Evolutionary conservation across 2,888 invertebrate genomes (phyloP), one percentile per base, ranked within the genome.

Genomic region (Dasypogon diadema): DNA sequence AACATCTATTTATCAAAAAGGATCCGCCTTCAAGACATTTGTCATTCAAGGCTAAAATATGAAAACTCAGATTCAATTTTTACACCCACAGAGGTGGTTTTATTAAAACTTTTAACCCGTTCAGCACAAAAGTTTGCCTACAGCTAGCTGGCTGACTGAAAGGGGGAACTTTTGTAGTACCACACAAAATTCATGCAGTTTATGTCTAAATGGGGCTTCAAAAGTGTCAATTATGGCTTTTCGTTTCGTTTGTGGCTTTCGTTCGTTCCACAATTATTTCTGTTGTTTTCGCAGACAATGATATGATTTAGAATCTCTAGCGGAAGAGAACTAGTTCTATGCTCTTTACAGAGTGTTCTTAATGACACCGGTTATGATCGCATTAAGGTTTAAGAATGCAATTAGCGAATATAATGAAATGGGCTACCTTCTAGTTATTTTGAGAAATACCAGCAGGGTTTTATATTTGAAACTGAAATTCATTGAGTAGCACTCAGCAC

Each of bases 161-260:
- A 58, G 14, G 58, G 18, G 26, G 24, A 58, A 58, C 24, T 16
- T 26, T 30, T 14, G 16, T 22, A 30, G 24, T 26, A 14, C 24
- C 26, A 30, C 26, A 58, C 26, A 58, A 58, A 30, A 58, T 24
- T 58, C 58, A 24, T 58, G 58, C 16, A 26, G 58, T 16, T n/a
- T 58, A 30, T 56, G 26, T 58, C 58, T 58, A 58, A 58, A 58
- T 58, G 58, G 30, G 30, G 58, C 58, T 58, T 58, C 58, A 30
- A 58, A 58, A 58, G 58, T 58, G 58, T 58, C 58, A 58, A 58
- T 58, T 58, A 30, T 58, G 18, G 58, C 16, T 30, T 58, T 58
- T 58, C 30, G 16, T 30, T 58, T 58, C 30, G 14, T 12, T 24
- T 24, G 30, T 24, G 24, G 30, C 58, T 58, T 58, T 58, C 30